Evolutionary conservation across 2,797 vertebrate species (phyloP).

Genomic region (Tragelaphus oryx): DNA sequence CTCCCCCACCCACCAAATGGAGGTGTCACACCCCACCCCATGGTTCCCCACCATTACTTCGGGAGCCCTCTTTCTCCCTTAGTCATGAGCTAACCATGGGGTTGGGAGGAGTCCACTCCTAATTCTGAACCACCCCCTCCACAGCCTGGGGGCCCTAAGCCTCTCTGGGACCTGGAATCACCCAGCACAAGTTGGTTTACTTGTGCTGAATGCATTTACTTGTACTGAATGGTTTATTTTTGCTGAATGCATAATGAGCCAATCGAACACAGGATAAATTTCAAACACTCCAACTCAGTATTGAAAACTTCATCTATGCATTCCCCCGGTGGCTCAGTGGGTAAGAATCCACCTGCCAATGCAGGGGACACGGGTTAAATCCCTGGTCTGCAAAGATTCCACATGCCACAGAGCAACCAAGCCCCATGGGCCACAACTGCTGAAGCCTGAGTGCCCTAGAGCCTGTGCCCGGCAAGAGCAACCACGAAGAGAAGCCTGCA

Average conservation of each 20-base stretch:
- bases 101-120: background rate
- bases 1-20: background rate
- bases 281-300: background rate
- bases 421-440: background rate
- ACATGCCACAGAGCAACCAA: background rate
- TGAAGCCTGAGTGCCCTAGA: background rate
- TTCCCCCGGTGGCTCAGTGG: background rate
- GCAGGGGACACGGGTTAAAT: background rate
- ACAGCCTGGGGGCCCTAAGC: background rate
- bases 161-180: background rate
- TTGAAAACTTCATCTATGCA: background rate
- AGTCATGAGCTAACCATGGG: background rate
- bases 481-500: background rate
- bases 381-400: background rate
- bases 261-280: background rate
- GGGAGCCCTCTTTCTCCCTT: background rate
- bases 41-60: fast-evolving
- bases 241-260: background rate
- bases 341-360: background rate
- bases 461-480: background rate
- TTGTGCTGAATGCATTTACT: background rate
- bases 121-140: background rate
- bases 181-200: background rate
- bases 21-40: fast-evolving
- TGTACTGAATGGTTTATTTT: background rate